These are phyloP conservation scores for Habropoda laboriosa DNA, from an alignment of 1,140 invertebrate genomes.

Conservation along the genomic window DNA sequence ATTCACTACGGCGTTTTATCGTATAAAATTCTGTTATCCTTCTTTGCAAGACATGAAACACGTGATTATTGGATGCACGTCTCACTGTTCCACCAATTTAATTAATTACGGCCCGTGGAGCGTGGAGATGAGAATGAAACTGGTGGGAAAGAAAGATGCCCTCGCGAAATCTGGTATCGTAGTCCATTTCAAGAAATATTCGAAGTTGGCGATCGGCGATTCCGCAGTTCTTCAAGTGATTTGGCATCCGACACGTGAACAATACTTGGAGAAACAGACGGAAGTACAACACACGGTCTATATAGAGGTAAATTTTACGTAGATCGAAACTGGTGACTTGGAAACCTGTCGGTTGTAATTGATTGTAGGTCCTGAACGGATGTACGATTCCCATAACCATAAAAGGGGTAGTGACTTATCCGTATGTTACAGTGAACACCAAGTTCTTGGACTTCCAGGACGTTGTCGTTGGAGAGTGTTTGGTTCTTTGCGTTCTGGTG, in stretches of 20 bases:
- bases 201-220: slow-evolving; percentile 64
- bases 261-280: slow-evolving; percentile 56
- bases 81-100: slow-evolving; percentile 65
- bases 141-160: slow-evolving; percentile 38
- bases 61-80: slow-evolving; percentile 70
- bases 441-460: slow-evolving; percentile 74
- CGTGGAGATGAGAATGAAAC: slow-evolving; percentile 65
- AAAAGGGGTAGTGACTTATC: slow-evolving; percentile 74
- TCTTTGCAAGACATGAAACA: slow-evolving; percentile 73
- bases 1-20: too few relatives aligned
- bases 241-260: slow-evolving; percentile 64
- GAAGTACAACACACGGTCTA: slow-evolving; percentile 65
- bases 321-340: neutral
- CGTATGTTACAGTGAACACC: slow-evolving; percentile 64
- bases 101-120: slow-evolving; percentile 76
- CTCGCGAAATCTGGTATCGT: slow-evolving; percentile 62
- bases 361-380: slow-evolving; percentile 68
- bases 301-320: slow-evolving; percentile 65
- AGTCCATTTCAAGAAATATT: slow-evolving; percentile 65
- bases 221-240: slow-evolving; percentile 65
- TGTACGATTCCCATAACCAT: slow-evolving; percentile 75
- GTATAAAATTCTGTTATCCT: too few relatives aligned
- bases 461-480: slow-evolving; percentile 76
- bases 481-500: slow-evolving; percentile 71
- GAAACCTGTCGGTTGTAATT: neutral